These are phyloP conservation scores for Ellobius talpinus DNA, from an alignment of 2,113 vertebrate genomes.

Conservation along the genomic window DNA sequence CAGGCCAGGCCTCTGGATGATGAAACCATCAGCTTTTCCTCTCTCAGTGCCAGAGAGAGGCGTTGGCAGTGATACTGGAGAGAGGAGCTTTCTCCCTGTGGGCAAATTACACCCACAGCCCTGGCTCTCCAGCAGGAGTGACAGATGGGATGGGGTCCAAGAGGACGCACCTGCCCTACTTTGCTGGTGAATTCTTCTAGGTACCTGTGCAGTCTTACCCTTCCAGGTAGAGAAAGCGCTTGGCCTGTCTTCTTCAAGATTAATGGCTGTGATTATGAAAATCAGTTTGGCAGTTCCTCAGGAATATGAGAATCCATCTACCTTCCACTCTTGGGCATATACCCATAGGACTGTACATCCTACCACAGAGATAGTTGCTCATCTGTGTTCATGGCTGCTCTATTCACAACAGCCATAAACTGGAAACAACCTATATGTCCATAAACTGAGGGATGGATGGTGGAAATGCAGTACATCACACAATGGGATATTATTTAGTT, in stretches of 20 bases:
- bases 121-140: background rate
- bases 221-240: background rate
- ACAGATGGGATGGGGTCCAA: constrained; percentile 26
- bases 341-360: background rate
- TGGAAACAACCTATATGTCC: background rate
- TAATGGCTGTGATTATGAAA: background rate
- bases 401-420: background rate
- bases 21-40: constrained; percentile 2
- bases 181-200: background rate
- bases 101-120: background rate
- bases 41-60: background rate
- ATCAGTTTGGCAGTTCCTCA: background rate
- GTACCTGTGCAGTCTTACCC: background rate
- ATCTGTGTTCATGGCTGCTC: background rate
- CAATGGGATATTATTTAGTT: background rate
- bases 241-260: background rate
- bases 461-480: background rate
- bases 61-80: background rate
- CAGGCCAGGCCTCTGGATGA: background rate
- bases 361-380: background rate
- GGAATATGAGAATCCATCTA: background rate
- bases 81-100: background rate
- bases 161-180: background rate
- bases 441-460: no score
- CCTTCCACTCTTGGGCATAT: background rate